phyloP scores from a whole-genome alignment of 2,113 vertebrate genomes.

The Acrocephalus arundinaceus region DNA sequence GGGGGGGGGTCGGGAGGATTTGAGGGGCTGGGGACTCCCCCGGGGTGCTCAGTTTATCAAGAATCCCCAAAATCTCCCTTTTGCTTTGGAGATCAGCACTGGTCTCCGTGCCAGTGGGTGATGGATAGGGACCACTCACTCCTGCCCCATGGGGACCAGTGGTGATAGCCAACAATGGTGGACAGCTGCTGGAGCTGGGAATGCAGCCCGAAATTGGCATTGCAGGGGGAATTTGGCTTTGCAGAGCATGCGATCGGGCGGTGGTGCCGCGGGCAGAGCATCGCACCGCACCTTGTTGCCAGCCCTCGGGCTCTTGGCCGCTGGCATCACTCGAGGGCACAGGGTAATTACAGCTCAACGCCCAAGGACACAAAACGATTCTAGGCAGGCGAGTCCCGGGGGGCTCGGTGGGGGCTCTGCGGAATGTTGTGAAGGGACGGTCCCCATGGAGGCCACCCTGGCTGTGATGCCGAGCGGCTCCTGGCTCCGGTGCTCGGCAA shows the following conservation, averaged over 20 bases:
- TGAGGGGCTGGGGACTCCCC: background rate
- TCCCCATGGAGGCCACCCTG: slow-evolving; percentile 16
- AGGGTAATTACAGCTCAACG: background rate
- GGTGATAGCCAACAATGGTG: background rate
- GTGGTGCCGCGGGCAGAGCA: background rate
- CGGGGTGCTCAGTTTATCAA: background rate
- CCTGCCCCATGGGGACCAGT: background rate
- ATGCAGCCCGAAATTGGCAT: background rate
- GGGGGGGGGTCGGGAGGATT: background rate
- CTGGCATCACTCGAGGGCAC: background rate
- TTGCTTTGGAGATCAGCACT: background rate
- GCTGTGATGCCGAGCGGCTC: background rate
- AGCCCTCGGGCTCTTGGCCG: background rate
- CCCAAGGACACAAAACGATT: background rate
- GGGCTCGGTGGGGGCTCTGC: background rate
- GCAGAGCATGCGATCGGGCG: background rate
- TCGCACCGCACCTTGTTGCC: background rate
- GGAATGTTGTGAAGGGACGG: background rate
- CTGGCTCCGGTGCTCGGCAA: slow-evolving; percentile 28
- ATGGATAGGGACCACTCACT: background rate
- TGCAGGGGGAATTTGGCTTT: background rate
- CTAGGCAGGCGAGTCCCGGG: background rate
- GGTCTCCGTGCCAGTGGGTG: rapidly evolving
- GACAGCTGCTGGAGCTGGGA: background rate
- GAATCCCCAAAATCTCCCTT: background rate